These are phyloP conservation scores for Parnassius glacialis DNA, from an alignment of 2,888 invertebrate genomes.

Conservation along the genomic window DNA sequence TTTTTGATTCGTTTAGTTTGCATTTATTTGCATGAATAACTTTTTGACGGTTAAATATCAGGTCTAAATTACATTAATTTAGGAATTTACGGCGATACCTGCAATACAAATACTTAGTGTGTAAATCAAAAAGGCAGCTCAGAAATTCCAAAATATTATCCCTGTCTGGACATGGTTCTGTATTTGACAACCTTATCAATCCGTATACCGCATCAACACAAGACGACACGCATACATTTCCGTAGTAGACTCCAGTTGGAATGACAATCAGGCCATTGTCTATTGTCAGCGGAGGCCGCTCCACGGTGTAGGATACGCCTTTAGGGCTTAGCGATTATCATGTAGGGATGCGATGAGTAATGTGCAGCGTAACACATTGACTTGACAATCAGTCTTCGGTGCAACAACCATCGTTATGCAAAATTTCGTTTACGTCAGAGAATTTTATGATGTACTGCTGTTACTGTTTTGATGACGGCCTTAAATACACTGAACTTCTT, in stretches of 20 bases:
- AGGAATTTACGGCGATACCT: no score
- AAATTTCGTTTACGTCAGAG: conserved; percentile 7
- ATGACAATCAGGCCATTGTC: conserved; percentile 69
- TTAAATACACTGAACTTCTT: no score
- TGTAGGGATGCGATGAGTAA: conserved; percentile 20
- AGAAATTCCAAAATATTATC: no score
- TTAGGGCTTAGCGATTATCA: conserved; percentile 17
- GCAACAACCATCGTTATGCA: conserved; percentile 23
- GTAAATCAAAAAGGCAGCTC: no score
- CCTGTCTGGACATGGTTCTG: conserved; percentile 1
- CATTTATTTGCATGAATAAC: no score
- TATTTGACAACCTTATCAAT: conserved; percentile 15
- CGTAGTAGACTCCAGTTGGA: conserved; percentile 52
- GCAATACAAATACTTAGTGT: no score
- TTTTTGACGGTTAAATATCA: no score
- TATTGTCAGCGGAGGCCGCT: conserved; percentile 42
- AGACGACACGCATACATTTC: conserved; percentile 53
- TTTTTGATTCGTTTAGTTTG: no score
- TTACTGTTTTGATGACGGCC: no score
- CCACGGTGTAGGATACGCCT: conserved; percentile 18
- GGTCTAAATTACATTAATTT: no score
- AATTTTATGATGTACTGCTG: no score
- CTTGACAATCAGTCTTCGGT: conserved; percentile 10
- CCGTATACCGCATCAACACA: conserved; percentile 18
- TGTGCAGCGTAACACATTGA: conserved; percentile 17